These are phyloP conservation scores for Chionomys nivalis DNA, from an alignment of 2,113 vertebrate species.

Conservation along the genomic window DNA sequence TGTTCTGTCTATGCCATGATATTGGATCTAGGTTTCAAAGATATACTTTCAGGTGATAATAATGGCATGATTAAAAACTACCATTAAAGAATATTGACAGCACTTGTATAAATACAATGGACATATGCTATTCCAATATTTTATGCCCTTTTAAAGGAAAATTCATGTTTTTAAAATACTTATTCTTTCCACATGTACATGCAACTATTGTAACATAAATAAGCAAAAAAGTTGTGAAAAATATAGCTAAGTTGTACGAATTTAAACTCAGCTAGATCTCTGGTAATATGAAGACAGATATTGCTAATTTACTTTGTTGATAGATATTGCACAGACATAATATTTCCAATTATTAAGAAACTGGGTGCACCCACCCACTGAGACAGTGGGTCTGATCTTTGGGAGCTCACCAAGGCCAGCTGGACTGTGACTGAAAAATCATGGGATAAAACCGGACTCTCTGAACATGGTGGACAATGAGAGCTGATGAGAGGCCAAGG, in stretches of 20 bases:
- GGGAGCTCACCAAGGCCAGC: no score
- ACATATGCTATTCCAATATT: constrained; percentile 30
- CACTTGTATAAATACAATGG: constrained; percentile 32
- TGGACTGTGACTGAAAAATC: no score
- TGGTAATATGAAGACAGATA: constrained; percentile 20
- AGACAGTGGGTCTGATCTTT: no score
- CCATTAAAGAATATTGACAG: constrained; percentile 36
- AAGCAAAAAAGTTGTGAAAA: constrained; percentile 39
- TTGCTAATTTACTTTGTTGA: neutral
- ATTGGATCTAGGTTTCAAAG: neutral
- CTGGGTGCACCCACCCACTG: no score
- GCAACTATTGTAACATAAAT: constrained; percentile 45
- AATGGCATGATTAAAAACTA: constrained; percentile 56
- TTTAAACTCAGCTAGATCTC: constrained; percentile 47
- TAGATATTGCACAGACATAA: neutral
- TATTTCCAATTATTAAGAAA: constrained; percentile 55
- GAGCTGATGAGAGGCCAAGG: no score
- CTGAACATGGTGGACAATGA: no score
- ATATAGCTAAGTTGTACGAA: constrained; percentile 34
- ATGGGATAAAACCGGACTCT: no score
- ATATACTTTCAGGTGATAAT: constrained; percentile 47
- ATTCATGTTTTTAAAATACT: constrained; percentile 55
- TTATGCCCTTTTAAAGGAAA: constrained; percentile 42
- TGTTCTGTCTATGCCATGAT: fast-evolving
- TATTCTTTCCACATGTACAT: constrained; percentile 38